Percentiles rank a stretch among this genome's conserved stretches.
Conservation (phyloP, 2,888 invertebrate genomes). For the Sialis lutaria region DNA sequence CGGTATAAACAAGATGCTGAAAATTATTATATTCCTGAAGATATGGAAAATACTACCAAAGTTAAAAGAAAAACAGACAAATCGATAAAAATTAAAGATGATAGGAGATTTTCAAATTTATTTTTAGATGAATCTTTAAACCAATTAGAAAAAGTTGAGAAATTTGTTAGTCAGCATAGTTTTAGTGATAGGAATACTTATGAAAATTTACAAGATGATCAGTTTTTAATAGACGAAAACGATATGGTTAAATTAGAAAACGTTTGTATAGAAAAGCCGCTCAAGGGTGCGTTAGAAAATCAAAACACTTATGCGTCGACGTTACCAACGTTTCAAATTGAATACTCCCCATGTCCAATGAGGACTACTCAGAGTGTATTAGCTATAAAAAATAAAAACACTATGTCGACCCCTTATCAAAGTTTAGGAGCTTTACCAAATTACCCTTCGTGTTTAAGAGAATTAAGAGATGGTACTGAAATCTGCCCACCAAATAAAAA, state of each 20-base stretch:
- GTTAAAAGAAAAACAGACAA: background rate
- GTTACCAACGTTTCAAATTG: slow-evolving; percentile 36
- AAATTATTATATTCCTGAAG: too few relatives aligned
- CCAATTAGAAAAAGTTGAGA: background rate
- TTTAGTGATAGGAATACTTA: too few relatives aligned
- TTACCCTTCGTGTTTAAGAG: slow-evolving; percentile 20
- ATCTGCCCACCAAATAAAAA: slow-evolving; percentile 28
- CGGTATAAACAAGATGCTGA: background rate
- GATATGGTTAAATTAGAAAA: background rate
- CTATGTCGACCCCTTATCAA: slow-evolving; percentile 9
- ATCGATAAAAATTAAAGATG: background rate
- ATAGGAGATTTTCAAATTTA: background rate
- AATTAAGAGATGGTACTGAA: slow-evolving; percentile 30
- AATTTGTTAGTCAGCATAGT: too few relatives aligned
- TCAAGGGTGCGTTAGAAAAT: slow-evolving; percentile 24
- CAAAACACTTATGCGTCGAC: slow-evolving; percentile 26
- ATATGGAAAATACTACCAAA: background rate
- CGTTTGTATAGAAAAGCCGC: slow-evolving; percentile 9
- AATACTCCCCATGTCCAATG: slow-evolving; percentile 28
- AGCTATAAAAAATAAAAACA: slow-evolving; percentile 9
- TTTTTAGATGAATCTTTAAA: background rate
- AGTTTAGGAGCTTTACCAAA: slow-evolving; percentile 8
- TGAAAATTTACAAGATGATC: too few relatives aligned
- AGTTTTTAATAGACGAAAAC: background rate
- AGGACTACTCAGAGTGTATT: slow-evolving; percentile 21